Conservation (phyloP, 2,888 invertebrate genomes). For the Steinernema scapterisci region DNA sequence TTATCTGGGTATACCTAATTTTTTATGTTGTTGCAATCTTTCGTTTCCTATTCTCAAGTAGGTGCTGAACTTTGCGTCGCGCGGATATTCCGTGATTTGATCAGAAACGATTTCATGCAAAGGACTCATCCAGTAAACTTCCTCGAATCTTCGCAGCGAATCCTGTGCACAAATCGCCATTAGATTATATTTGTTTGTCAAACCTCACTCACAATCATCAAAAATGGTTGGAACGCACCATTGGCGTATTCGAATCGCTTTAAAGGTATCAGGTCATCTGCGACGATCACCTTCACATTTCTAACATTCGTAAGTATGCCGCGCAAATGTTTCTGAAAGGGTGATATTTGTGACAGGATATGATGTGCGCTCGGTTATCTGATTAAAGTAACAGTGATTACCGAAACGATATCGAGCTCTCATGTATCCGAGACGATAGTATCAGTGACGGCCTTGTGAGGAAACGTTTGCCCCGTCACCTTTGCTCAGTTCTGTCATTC, state of each 20-base stretch:
- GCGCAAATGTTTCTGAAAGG: slow-evolving; percentile 26
- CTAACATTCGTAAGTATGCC: slow-evolving; percentile 23
- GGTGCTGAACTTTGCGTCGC: background rate
- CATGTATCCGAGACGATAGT: slow-evolving; percentile 16
- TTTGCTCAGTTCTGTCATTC: background rate
- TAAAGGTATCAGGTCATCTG: background rate
- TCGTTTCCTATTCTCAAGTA: background rate
- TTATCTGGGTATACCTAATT: background rate
- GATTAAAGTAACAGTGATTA: slow-evolving; percentile 19
- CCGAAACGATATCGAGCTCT: slow-evolving; percentile 22
- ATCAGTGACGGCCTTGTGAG: slow-evolving; percentile 7
- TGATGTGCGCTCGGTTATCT: slow-evolving; percentile 29
- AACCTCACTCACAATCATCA: slow-evolving; percentile 13
- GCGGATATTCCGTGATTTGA: background rate
- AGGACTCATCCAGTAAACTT: slow-evolving; percentile 21
- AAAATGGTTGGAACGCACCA: slow-evolving; percentile 1
- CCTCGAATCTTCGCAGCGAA: background rate
- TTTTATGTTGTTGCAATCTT: background rate
- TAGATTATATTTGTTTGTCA: background rate
- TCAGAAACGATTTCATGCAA: slow-evolving; percentile 7
- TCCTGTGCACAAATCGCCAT: background rate
- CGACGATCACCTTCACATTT: slow-evolving; percentile 21
- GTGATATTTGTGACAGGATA: slow-evolving; percentile 22
- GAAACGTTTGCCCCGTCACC: slow-evolving; percentile 4
- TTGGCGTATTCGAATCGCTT: background rate